These are phyloP conservation scores for Perithous albicinctus DNA, from an alignment of 2,888 invertebrate species.

Conservation along the genomic window DNA sequence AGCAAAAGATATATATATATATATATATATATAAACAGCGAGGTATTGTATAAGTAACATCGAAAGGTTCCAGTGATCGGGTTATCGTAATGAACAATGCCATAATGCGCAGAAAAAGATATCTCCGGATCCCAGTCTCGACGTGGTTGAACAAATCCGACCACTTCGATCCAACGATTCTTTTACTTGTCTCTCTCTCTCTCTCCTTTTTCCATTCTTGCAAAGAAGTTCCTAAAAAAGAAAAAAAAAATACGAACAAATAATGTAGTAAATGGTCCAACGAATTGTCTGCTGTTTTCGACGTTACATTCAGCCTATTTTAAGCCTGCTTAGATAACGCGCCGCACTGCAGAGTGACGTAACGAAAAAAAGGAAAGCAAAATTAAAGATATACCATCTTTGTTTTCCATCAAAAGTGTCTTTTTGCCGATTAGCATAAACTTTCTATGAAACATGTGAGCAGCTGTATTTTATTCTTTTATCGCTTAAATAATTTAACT, in stretches of 20 bases:
- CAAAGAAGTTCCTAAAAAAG: not conserved
- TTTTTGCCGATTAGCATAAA: no score
- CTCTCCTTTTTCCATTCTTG: not conserved
- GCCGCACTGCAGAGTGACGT: not conserved
- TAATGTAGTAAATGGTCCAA: not conserved
- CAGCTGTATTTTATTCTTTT: no score
- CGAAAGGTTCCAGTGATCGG: constrained; percentile 40
- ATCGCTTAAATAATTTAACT: no score
- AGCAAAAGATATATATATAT: no score
- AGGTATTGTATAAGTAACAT: constrained; percentile 41
- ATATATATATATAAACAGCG: not conserved
- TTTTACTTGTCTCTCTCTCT: constrained; percentile 23
- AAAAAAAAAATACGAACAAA: not conserved
- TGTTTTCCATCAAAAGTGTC: not conserved
- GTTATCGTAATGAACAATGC: constrained; percentile 32
- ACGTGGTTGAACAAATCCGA: constrained; percentile 37
- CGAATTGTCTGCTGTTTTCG: constrained; percentile 6
- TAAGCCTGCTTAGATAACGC: not conserved
- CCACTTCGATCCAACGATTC: constrained; percentile 17
- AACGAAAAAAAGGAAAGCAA: not conserved
- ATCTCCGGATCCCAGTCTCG: constrained; percentile 25
- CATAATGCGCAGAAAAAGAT: constrained; percentile 26
- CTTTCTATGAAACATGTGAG: no score
- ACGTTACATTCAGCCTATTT: not conserved
- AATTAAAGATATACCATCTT: not conserved